Percentiles rank a stretch among this genome's conserved stretches.
phyloP scores from a whole-genome alignment of 1,140 invertebrate genomes.

The Tachypleus tridentatus region DNA sequence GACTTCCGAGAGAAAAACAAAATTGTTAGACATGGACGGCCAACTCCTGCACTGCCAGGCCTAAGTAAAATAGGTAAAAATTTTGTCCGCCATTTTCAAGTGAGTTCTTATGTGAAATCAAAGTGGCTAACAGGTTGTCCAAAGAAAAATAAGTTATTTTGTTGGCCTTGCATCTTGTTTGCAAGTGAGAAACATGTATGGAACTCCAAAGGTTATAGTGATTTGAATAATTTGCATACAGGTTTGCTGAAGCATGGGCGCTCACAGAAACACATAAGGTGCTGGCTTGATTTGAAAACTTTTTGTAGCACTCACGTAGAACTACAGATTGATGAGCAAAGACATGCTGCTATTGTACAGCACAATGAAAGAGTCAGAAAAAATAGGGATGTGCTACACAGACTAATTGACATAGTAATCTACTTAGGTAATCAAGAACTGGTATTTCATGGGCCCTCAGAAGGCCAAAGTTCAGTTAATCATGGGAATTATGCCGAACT shows the following conservation, averaged over 20 bases:
- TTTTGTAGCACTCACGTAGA: not conserved
- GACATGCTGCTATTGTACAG: not conserved
- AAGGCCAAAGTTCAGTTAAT: conserved; percentile 4
- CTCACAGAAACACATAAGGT: not conserved
- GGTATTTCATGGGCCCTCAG: not conserved
- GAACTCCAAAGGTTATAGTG: not conserved
- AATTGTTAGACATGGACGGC: not conserved
- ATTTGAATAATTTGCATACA: conserved; percentile 7
- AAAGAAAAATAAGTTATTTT: conserved; percentile 4
- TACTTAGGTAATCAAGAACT: conserved; percentile 9
- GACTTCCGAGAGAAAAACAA: too few relatives aligned
- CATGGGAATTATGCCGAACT: conserved; percentile 11
- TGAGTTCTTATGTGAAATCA: conserved; percentile 7
- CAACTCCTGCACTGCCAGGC: not conserved
- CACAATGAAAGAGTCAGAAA: conserved; percentile 11
- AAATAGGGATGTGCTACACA: conserved; percentile 10
- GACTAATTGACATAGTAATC: conserved; percentile 4
- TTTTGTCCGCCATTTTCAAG: not conserved
- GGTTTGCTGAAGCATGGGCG: not conserved
- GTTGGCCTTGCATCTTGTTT: conserved; percentile 11
- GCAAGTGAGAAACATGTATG: not conserved
- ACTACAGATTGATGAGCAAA: not conserved
- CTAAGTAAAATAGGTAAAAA: not conserved
- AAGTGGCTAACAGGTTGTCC: conserved; percentile 11
- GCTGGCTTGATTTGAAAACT: not conserved